phyloP scores from a whole-genome alignment of 2,888 invertebrate genomes.

The Octonoba sinensis region DNA sequence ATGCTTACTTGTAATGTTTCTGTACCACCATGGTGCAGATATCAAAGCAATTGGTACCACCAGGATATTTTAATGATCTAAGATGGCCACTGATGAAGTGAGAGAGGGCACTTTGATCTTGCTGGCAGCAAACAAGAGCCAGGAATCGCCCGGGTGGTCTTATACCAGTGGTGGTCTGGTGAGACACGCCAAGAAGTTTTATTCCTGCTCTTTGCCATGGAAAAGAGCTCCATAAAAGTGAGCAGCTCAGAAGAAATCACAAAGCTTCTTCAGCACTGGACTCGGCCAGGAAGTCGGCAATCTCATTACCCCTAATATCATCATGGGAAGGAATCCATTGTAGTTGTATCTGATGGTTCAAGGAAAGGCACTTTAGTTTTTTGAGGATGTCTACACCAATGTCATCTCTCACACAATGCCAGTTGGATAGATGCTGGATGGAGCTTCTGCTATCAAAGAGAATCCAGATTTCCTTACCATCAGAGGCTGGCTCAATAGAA shows the following conservation, averaged over 20 bases:
- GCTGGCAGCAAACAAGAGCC: not conserved
- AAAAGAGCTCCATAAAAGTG: not conserved
- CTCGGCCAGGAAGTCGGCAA: not conserved
- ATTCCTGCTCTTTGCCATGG: not conserved
- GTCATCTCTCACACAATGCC: no score
- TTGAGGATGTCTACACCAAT: not conserved
- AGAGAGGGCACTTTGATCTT: constrained; percentile 5
- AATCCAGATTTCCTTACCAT: no score
- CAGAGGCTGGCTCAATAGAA: no score
- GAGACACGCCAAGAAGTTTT: no score
- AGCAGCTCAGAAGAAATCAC: not conserved
- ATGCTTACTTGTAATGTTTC: no score
- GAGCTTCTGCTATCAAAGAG: no score
- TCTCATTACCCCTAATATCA: not conserved
- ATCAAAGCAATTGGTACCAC: not conserved
- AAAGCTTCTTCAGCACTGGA: not conserved
- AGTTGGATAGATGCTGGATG: no score
- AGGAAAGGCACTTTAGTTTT: not conserved
- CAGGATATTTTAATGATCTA: no score
- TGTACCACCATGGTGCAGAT: not conserved
- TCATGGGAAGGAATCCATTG: constrained; percentile 1
- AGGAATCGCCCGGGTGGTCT: not conserved
- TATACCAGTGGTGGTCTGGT: no score
- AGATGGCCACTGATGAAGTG: not conserved
- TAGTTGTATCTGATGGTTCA: constrained; percentile 1